These are phyloP conservation scores for Tamandua tetradactyla DNA, from an alignment of 2,797 vertebrate genomes.

Conservation along the genomic window DNA sequence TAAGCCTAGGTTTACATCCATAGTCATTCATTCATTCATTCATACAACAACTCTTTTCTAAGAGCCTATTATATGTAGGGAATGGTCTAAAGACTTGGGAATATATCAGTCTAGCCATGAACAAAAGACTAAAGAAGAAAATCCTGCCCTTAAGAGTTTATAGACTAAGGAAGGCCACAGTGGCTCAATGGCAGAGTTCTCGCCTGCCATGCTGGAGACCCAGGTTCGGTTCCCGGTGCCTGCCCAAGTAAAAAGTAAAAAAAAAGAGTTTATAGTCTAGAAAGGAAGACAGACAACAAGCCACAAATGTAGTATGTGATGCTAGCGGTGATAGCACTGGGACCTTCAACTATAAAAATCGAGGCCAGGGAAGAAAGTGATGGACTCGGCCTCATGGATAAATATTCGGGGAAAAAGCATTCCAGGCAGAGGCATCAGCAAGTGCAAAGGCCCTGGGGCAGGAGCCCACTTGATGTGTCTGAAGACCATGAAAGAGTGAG, in stretches of 20 bases:
- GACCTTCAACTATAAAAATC: background rate
- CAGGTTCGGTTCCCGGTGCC: too few species aligned
- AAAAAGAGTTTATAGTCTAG: background rate
- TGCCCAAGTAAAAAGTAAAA: too few species aligned
- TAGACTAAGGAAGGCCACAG: too few species aligned
- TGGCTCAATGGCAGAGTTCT: too few species aligned
- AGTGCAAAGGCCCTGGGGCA: background rate
- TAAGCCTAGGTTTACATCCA: background rate
- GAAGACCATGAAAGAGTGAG: background rate
- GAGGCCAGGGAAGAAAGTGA: background rate
- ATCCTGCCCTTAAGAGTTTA: background rate
- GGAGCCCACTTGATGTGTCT: background rate
- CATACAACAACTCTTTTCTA: background rate
- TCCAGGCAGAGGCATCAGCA: background rate
- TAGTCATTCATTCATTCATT: background rate
- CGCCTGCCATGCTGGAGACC: too few species aligned
- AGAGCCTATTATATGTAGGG: background rate
- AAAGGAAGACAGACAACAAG: background rate
- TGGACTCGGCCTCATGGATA: rapidly evolving
- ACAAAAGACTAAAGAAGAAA: background rate
- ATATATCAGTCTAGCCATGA: too few species aligned
- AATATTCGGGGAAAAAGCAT: background rate
- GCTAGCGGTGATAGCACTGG: background rate
- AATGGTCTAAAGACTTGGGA: too few species aligned
- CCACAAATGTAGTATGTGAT: rapidly evolving